Evolutionary conservation across 2,888 invertebrate species (phyloP).

Genomic region (Diploptera punctata): DNA sequence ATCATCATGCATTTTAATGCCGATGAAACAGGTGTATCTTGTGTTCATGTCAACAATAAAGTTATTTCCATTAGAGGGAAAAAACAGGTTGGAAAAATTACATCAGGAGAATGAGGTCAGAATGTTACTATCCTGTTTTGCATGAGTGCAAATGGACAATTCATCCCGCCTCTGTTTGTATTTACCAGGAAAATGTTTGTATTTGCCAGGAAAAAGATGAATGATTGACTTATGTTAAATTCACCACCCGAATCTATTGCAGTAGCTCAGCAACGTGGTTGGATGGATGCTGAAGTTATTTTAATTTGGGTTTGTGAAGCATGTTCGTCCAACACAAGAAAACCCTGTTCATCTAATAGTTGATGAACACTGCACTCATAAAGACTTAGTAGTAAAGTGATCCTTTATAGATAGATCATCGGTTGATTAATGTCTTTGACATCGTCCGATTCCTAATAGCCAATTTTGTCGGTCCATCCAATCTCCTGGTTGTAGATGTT

Average conservation of each 20-base stretch:
- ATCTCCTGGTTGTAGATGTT: too few species aligned
- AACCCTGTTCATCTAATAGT: neutral
- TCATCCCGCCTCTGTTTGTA: conserved; percentile 16
- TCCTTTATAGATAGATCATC: too few species aligned
- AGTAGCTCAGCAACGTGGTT: neutral
- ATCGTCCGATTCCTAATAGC: too few species aligned
- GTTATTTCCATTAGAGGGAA: conserved; percentile 19
- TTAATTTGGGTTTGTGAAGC: neutral
- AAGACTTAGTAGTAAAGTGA: too few species aligned
- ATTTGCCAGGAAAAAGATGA: conserved; percentile 15
- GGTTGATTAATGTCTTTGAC: too few species aligned
- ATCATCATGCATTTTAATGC: neutral
- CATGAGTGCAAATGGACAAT: conserved; percentile 9
- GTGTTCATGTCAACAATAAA: conserved; percentile 20
- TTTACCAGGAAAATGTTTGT: too few species aligned
- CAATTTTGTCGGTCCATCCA: too few species aligned
- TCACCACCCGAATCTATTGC: neutral
- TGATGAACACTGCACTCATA: conserved; percentile 7
- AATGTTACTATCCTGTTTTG: conserved; percentile 14
- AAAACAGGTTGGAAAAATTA: conserved; percentile 31
- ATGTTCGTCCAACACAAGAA: neutral
- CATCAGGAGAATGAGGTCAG: conserved; percentile 17
- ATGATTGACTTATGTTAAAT: neutral
- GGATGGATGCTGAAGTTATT: neutral
- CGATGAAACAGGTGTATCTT: conserved; percentile 10